phyloP scores from a whole-genome alignment of 1,140 invertebrate species.

The Periplaneta americana region DNA sequence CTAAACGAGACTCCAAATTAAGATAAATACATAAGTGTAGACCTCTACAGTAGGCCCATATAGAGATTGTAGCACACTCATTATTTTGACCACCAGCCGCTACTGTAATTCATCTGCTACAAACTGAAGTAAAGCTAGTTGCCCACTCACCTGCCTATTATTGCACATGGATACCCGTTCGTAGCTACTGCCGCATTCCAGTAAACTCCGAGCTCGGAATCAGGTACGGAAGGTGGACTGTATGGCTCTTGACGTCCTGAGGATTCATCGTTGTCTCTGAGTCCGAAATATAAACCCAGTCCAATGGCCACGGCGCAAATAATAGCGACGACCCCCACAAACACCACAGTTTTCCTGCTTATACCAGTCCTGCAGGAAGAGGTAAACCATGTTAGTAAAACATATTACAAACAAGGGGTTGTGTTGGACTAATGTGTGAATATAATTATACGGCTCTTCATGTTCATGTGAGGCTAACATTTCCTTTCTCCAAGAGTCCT shows the following conservation, averaged over 20 bases:
- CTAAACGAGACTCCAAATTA: too few relatives aligned
- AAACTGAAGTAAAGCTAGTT: too few relatives aligned
- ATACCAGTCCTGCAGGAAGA: not conserved
- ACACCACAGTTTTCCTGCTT: not conserved
- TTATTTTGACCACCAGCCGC: too few relatives aligned
- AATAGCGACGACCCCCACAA: not conserved
- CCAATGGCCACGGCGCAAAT: not conserved
- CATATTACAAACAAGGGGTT: too few relatives aligned
- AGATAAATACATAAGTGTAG: too few relatives aligned
- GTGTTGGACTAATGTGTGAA: too few relatives aligned
- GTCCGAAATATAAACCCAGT: not conserved
- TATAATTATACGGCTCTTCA: not conserved
- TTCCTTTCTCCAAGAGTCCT: too few relatives aligned
- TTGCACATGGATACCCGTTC: slow-evolving; percentile 9
- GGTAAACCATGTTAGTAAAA: not conserved
- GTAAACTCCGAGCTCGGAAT: not conserved
- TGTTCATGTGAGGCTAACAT: too few relatives aligned
- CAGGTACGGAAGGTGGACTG: not conserved
- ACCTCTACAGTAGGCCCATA: too few relatives aligned
- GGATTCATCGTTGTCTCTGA: not conserved
- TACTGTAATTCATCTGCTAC: too few relatives aligned
- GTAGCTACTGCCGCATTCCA: slow-evolving; percentile 8
- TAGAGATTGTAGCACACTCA: too few relatives aligned
- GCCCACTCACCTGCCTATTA: slow-evolving; percentile 15
- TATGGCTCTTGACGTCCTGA: not conserved